Percentiles rank a stretch among this genome's conserved stretches.
phyloP scores from a whole-genome alignment of 1,140 invertebrate species.

The Calliopsis andreniformis region DNA sequence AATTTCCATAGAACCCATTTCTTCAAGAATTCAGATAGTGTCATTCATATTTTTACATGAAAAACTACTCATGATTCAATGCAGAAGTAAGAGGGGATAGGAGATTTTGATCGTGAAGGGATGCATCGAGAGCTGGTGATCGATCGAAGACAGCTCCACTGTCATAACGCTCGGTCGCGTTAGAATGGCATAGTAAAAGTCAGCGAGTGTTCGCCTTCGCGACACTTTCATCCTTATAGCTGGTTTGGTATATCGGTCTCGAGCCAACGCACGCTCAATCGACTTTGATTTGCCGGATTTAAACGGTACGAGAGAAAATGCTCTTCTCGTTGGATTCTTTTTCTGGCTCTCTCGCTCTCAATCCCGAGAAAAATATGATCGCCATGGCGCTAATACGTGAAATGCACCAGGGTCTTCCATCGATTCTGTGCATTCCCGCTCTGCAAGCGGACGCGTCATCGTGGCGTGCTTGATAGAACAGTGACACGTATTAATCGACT shows the following conservation, averaged over 20 bases:
- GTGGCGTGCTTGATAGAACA: slow-evolving; percentile 19
- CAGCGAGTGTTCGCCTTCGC: not conserved
- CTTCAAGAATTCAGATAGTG: too few species aligned
- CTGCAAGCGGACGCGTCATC: slow-evolving; percentile 9
- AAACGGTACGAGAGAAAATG: slow-evolving; percentile 9
- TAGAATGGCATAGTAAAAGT: slow-evolving; percentile 56
- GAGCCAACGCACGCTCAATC: slow-evolving; percentile 21
- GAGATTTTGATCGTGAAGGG: slow-evolving; percentile 24
- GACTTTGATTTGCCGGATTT: slow-evolving; percentile 39
- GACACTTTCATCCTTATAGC: slow-evolving; percentile 23
- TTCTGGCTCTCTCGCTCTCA: too few species aligned
- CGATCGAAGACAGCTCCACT: slow-evolving; percentile 38
- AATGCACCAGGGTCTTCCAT: not conserved
- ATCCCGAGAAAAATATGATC: not conserved
- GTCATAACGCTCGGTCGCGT: slow-evolving; percentile 30
- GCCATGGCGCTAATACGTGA: not conserved
- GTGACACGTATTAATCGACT: slow-evolving; percentile 44
- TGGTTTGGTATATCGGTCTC: slow-evolving; percentile 8
- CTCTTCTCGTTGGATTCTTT: not conserved
- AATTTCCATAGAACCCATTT: too few species aligned
- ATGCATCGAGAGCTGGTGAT: slow-evolving; percentile 19
- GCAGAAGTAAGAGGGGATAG: not conserved
- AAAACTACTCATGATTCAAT: not conserved
- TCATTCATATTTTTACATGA: too few species aligned
- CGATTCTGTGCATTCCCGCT: slow-evolving; percentile 25